Evolutionary conservation across 2,113 vertebrate species (phyloP), one percentile per base, ranked within the genome.

Genomic region (Ochotona curzoniae): DNA sequence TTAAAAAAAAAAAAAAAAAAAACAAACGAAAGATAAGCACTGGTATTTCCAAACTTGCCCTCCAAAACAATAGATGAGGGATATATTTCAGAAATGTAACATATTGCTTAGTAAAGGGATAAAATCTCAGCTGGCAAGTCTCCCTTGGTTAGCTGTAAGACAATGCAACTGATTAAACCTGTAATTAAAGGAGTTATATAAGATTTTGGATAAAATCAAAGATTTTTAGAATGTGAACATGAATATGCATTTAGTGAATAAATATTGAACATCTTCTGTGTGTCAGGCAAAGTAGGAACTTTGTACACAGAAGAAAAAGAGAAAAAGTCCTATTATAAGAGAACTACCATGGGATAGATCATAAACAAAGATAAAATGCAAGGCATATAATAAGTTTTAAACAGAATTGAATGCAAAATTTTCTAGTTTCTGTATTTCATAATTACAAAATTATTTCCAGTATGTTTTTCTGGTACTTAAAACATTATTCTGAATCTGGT

Each of bases 371-470:
- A 51, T 28, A 81, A 89, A 89, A 35, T 76, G 35, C 60, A 70
- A 89, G 9, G 47, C 73, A 89, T n/a, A 10, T 86, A 61, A 25
- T 87, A 85, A 89, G 7, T 91, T 92, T 44, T 71, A 64, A 89
- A 83, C 57, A 83, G 28, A 90, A 79, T 35, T 44, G 28, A 69
- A 82, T 32, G 60, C 63, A 76, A 26, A 82, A 49, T 75, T 92
- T 89, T 75, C 21, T 76, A n/a, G 80, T 51, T 78, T 80, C 83
- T 57, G 38, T 44, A 44, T 81, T 81, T 81, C 64, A 54, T 83
- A 80, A 54, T 91, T 87, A 64, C 61, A 21, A 71, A 86, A 60
- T 89, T 78, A 90, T 71, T 89, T 64, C 9, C 9, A 83, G 49
- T n/a, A 44, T 44, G 38, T 44, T 44, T 44, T 44, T 44, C 38